Evolutionary conservation across 2,113 vertebrate species (phyloP), one percentile per base, ranked within the genome.

Genomic region (Holacanthus passer): DNA sequence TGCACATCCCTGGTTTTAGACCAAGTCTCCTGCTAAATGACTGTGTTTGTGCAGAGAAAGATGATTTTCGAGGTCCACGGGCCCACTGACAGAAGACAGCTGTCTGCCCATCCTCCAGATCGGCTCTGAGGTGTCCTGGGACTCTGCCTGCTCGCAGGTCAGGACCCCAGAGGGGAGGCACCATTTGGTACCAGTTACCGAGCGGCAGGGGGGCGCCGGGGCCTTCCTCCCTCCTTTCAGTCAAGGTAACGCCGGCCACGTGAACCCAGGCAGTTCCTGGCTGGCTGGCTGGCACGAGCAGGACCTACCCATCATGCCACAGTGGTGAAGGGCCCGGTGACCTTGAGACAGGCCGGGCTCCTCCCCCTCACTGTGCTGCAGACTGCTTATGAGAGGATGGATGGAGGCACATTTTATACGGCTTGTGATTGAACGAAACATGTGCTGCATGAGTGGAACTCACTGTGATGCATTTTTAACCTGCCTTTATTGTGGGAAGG

Each of bases 161-260:
- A 95, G 75, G 93, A 89, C 93, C 88, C 93, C 77, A 73, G 88
- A 91, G 89, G 88, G 86, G 87, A 90, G 91, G 81, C 88, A 93
- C 94, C 95, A 95, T 94, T 95, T 95, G 95, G 93, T 94, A 94
- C 84, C 92, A 93, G 94, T 95, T 95, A 95, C 84, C 37, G 37
- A 93, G 90, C 94, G 43, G 90, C 90, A 67, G 93, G 93, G 83
- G 89, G 91, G 45, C 27, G n/a, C 73, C 52, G 31, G 58, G 73
- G 63, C 81, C 73, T 72, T 65, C 83, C 82, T 75, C n/a, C 81
- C 85, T 90, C 83, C 87, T 66, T 89, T 89, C 89, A 90, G 84
- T 90, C 87, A 90, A 86, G 85, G 91, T 91, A 91, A 77, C 12
- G 63, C 35, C 29, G 86, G 87, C 82, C 82, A 80, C 53, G 73